Percentiles rank a stretch among this genome's conserved stretches.
Evolutionary conservation across 1,140 invertebrate genomes (phyloP).

Genomic region (Meloidogyne exigua): DNA sequence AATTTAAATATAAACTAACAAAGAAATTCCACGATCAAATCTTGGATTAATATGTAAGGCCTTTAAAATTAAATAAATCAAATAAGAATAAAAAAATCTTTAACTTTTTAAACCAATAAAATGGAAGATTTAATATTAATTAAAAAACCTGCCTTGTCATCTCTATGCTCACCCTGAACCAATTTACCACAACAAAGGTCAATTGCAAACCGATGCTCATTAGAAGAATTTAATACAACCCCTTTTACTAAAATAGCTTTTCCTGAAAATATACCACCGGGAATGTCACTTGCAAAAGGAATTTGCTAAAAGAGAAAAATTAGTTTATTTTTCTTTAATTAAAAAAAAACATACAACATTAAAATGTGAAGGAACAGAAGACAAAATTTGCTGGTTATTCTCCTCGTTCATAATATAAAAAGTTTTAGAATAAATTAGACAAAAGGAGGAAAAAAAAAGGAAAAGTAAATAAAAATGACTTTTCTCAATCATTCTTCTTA

Average conservation of each 20-base stretch:
- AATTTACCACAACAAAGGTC: slow-evolving; percentile 48
- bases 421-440: neutral
- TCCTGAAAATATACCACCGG: slow-evolving; percentile 47
- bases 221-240: neutral
- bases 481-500: neutral
- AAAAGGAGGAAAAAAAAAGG: neutral
- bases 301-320: slow-evolving; percentile 19
- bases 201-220: slow-evolving; percentile 39
- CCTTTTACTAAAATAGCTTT: slow-evolving; percentile 50
- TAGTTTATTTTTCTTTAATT: neutral
- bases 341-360: slow-evolving; percentile 16
- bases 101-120: neutral
- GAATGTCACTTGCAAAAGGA: slow-evolving; percentile 42
- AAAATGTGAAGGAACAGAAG: slow-evolving; percentile 17
- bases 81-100: neutral
- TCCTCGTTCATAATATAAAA: neutral
- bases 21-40: slow-evolving; percentile 32
- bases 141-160: slow-evolving; percentile 29
- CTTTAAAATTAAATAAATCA: neutral
- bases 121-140: neutral
- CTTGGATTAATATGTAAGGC: slow-evolving; percentile 53
- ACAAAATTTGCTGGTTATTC: neutral
- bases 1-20: neutral
- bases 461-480: neutral
- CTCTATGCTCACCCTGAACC: slow-evolving; percentile 46